Percentiles rank a stretch among this genome's conserved stretches.
Evolutionary conservation across 1,140 invertebrate species (phyloP).

Genomic region (Lanistes nyassanus): DNA sequence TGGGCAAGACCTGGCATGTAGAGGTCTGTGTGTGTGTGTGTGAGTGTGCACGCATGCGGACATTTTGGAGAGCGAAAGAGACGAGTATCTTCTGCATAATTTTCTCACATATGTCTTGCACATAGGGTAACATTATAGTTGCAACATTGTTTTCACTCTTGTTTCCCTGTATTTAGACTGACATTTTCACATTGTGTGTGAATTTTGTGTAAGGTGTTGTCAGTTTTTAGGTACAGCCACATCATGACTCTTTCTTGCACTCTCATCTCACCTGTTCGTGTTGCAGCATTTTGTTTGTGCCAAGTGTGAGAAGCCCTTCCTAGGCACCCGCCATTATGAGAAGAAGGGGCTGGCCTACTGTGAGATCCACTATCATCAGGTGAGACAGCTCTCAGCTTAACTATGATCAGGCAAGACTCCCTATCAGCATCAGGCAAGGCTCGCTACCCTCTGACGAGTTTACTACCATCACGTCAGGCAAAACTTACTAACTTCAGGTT

Average conservation of each 20-base stretch:
- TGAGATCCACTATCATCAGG: conserved; percentile 95
- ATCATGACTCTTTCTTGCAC: background rate
- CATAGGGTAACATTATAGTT: too few species aligned
- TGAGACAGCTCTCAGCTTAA: conserved; percentile 19
- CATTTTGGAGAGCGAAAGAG: background rate
- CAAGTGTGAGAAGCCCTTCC: conserved; percentile 99
- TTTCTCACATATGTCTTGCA: too few species aligned
- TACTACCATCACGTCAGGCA: too few species aligned
- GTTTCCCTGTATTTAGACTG: background rate
- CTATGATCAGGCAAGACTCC: too few species aligned
- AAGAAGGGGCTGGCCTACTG: conserved; percentile 99
- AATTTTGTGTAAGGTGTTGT: conserved; percentile 7
- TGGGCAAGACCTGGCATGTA: conserved; percentile 96
- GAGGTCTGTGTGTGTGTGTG: conserved; percentile 75
- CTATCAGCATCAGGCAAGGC: too few species aligned
- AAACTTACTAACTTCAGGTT: too few species aligned
- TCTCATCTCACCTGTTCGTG: conserved; percentile 10
- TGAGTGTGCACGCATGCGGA: background rate
- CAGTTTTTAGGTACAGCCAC: background rate
- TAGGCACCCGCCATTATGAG: conserved; percentile 98
- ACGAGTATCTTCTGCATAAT: too few species aligned
- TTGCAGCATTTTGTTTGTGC: conserved; percentile 97
- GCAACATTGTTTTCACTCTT: too few species aligned
- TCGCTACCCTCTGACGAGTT: too few species aligned
- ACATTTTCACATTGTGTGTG: background rate